Evolutionary conservation across 37 sponge, comb jelly and placozoan species (phyloP), one percentile per base, ranked within the genome.

Genomic region (Cladorhizidae sp.): DNA sequence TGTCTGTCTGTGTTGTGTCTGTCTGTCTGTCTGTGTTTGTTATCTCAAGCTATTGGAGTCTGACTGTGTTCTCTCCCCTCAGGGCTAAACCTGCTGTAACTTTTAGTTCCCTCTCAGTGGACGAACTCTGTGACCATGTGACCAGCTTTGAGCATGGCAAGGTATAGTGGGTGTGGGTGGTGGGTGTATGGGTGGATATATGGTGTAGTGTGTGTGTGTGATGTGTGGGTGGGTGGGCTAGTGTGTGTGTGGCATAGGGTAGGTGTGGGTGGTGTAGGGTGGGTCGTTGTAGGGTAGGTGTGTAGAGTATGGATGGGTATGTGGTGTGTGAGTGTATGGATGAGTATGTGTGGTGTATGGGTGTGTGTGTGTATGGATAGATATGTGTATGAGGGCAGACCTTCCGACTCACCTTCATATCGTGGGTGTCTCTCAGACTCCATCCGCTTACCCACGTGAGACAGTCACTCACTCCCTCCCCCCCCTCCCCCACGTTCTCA

Each of bases 61-160:
- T 45, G 9, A 45, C 5, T 45, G 49, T 45, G 49, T 45, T 45
- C 8, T 22, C 0, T 35, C 7, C 45, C 25, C 40, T 33, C 79
- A 79, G 67, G 68, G 23, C 79, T 49, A 64, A 61, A 25, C 68
- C 29, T 22, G 40, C 31, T 9, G 57, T 54, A 40, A 7, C n/a
- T 18, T 70, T 75, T 12, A 72, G 61, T 41, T 35, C 69, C 23
- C 80, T 87, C 35, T 57, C 81, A 31, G 39, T 81, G 17, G 73
- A 80, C 31, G 77, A 87, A 29, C 70, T 87, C 40, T 59, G 70
- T 54, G 77, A 76, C 1, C 61, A 69, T 18, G 77, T 87, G 23
- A 57, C 80, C 51, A 64, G 40, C 29, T 87, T 70, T 76, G 88
- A 87, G 32, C 80, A 79, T 57, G 80, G 92, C 54, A 76, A 79